Base-by-base conservation (phyloP, 1,140 invertebrate species). In the Harlomillsia oculata region DNA sequence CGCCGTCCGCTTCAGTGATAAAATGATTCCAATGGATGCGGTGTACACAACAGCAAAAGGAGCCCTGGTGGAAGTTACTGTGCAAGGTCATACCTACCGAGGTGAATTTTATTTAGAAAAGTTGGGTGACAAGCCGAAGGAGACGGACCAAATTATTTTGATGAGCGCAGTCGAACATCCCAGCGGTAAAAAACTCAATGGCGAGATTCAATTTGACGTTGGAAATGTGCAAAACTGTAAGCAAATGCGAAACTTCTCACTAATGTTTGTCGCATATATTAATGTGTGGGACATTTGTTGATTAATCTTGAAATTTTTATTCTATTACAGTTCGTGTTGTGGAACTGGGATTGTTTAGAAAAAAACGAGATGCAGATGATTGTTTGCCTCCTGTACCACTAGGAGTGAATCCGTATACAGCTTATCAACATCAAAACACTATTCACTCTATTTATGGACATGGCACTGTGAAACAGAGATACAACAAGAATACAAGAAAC, bases 181-280 rank as follows among this genome's bases (percentile, higher is more conserved):
- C 18, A 59, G 41, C 49, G 45, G 41, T 23, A 29, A 39, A 16
- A 26, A n/a, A 32, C 8, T 16, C 21, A 26, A 40, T 16, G 21
- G 26, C 14, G 18, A 46, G 4, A 39, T 36, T 1, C 46, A 34
- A 11, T 37, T 44, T 16, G 16, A 5, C n/a, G 37, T 59, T 13
- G 39, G 44, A 23, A 44, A 59, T 39, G 34, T 59, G 1, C 43
- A 43, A 49, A 45, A 44, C 8, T 14, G 57, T 59, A 54, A 36
- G 44, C 53, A n/a, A 14, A 29, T 18, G 9, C 11, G 13, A n/a
- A 28, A 1, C n/a, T 25, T 9, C 8, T 28, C 28, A 40, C 16
- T 20, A 23, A 21, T 3, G 14, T n/a, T n/a, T n/a, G n/a, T n/a
- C 11, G 25, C 2, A 45, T 29, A n/a, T 34, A 9, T 9, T 9